Percentiles rank a stretch among this genome's conserved stretches.
Evolutionary conservation across 2,113 vertebrate species (phyloP).

Genomic region (Xiphias gladius): DNA sequence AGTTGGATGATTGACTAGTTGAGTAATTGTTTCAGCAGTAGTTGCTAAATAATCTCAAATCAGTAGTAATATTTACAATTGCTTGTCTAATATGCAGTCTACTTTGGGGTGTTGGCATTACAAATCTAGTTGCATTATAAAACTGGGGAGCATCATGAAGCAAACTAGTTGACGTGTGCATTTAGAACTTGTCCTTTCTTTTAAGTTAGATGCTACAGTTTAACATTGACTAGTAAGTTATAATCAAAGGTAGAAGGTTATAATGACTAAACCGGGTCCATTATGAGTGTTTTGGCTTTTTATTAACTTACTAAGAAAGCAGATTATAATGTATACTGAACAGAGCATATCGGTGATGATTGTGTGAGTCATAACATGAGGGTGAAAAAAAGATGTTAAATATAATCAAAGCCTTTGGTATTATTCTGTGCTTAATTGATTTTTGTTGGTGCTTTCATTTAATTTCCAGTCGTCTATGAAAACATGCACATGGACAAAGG

Average conservation of each 20-base stretch:
- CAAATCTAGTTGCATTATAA: not conserved
- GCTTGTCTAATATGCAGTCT: not conserved
- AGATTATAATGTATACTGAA: not conserved
- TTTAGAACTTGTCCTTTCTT: not conserved
- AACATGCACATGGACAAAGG: constrained; percentile 79
- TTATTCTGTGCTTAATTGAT: constrained; percentile 30
- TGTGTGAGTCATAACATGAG: fast-evolving
- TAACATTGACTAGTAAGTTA: not conserved
- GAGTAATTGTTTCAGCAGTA: not conserved
- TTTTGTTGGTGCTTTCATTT: constrained; percentile 40
- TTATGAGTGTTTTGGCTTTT: not conserved
- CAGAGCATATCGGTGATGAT: not conserved
- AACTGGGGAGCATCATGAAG: not conserved
- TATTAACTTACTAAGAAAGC: not conserved
- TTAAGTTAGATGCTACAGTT: not conserved
- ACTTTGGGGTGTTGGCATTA: not conserved
- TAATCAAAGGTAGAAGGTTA: not conserved
- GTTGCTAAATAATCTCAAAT: not conserved
- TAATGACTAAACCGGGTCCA: not conserved
- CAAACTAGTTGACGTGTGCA: not conserved
- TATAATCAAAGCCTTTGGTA: not conserved
- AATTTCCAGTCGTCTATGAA: constrained; percentile 46
- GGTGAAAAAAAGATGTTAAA: not conserved
- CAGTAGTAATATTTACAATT: not conserved
- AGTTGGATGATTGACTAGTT: not conserved